Conservation (phyloP, 2,113 vertebrate species). For the Cariama cristata region DNA sequence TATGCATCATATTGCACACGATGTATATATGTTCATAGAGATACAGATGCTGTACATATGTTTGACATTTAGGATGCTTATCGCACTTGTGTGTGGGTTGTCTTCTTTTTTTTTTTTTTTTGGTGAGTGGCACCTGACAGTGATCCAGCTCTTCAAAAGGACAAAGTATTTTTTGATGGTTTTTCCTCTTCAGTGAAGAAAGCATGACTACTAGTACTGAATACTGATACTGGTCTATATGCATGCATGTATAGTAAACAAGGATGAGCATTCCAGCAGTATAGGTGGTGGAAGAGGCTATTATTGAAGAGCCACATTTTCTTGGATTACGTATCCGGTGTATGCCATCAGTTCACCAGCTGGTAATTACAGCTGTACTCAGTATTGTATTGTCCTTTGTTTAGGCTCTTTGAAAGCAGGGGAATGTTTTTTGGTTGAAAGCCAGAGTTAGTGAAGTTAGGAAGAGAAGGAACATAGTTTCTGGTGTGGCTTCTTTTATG, state of each 20-base stretch:
- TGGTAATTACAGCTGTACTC: not conserved
- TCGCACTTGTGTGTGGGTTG: not conserved
- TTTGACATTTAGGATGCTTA: not conserved
- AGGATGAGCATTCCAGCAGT: not conserved
- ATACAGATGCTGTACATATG: not conserved
- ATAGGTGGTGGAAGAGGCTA: not conserved
- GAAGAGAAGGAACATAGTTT: not conserved
- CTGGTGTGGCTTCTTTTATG: not conserved
- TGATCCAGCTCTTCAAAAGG: not conserved
- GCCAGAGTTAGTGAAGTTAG: slow-evolving; percentile 24
- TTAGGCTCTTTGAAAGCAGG: not conserved
- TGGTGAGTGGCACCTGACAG: not conserved
- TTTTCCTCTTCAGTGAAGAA: not conserved
- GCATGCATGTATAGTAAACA: slow-evolving; percentile 20
- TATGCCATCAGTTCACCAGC: not conserved
- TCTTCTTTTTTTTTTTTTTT: not conserved
- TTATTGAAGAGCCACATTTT: not conserved
- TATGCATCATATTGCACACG: not conserved
- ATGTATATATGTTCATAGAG: not conserved
- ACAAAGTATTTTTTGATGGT: slow-evolving; percentile 21
- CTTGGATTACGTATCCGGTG: not conserved
- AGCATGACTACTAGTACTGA: not conserved
- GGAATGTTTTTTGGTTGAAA: not conserved
- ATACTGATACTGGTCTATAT: not conserved
- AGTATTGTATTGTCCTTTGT: not conserved